These are phyloP conservation scores for Dipodomys ordii DNA, from an alignment of 2,113 vertebrate species.

Conservation along the genomic window DNA sequence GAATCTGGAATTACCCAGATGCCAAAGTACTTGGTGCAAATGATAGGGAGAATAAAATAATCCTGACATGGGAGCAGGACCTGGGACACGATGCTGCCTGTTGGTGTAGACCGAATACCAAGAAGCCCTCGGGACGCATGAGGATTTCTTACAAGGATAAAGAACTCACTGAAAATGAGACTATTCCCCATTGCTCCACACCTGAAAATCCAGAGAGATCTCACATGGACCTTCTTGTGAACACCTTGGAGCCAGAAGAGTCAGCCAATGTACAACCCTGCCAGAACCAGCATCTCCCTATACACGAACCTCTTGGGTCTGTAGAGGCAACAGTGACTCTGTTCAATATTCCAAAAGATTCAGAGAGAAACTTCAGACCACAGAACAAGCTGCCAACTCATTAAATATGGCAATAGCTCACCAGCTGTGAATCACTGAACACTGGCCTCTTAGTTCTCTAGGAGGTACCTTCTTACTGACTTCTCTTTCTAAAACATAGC, in stretches of 20 bases:
- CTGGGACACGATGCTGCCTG: neutral
- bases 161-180: accelerated
- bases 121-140: neutral
- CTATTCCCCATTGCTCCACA: neutral
- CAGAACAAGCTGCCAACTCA: accelerated
- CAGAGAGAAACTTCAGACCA: neutral
- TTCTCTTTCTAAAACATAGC: no score
- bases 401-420: accelerated
- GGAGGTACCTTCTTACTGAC: neutral
- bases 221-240: neutral
- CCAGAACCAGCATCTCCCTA: accelerated
- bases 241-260: neutral
- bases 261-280: neutral
- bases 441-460: no score
- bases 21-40: neutral
- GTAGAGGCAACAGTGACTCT: accelerated
- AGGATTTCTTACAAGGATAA: neutral
- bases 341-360: accelerated
- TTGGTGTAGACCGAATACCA: neutral
- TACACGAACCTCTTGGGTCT: neutral
- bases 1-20: slow-evolving; percentile 30
- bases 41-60: neutral
- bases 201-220: accelerated
- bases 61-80: neutral
- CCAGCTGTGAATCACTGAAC: no score